Percentiles rank a stretch among this genome's conserved stretches.
Evolutionary conservation across 2,888 invertebrate genomes (phyloP).

Genomic region (Perdita meconis): DNA sequence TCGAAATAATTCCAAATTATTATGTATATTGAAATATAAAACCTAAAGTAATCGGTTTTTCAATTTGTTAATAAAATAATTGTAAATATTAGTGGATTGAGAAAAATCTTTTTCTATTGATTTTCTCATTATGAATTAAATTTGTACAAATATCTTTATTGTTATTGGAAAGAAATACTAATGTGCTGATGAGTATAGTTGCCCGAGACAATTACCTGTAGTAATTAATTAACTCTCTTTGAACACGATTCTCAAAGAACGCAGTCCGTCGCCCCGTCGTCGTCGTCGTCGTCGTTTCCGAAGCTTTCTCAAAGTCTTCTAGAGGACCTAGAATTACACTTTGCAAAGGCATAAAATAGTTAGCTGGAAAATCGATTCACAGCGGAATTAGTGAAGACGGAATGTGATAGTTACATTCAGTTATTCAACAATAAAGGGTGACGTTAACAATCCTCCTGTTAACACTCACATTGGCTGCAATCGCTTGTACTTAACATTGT

Average conservation of each 20-base stretch:
- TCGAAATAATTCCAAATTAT: no score
- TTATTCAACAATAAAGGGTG: constrained; percentile 65
- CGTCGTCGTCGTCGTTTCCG: constrained; percentile 22
- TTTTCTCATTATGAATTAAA: no score
- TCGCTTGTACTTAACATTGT: constrained; percentile 80
- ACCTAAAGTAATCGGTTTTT: no score
- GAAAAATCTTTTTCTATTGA: no score
- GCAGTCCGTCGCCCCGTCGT: no score
- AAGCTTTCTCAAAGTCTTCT: constrained; percentile 58
- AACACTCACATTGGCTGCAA: constrained; percentile 66
- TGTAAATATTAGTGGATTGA: no score
- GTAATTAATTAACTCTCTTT: constrained; percentile 56
- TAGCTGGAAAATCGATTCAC: constrained; percentile 67
- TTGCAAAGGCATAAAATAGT: constrained; percentile 70
- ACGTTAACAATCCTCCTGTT: constrained; percentile 62
- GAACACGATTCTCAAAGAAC: constrained; percentile 64
- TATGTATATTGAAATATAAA: no score
- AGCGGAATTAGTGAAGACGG: constrained; percentile 72
- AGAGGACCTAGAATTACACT: constrained; percentile 62
- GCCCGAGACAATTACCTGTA: constrained; percentile 55
- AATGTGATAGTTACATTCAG: constrained; percentile 65
- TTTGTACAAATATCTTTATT: no score
- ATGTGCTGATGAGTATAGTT: no score
- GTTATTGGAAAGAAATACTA: no score
- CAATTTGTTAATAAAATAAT: no score